phyloP scores from a whole-genome alignment of 2,113 vertebrate genomes.

The Otolemur garnettii region DNA sequence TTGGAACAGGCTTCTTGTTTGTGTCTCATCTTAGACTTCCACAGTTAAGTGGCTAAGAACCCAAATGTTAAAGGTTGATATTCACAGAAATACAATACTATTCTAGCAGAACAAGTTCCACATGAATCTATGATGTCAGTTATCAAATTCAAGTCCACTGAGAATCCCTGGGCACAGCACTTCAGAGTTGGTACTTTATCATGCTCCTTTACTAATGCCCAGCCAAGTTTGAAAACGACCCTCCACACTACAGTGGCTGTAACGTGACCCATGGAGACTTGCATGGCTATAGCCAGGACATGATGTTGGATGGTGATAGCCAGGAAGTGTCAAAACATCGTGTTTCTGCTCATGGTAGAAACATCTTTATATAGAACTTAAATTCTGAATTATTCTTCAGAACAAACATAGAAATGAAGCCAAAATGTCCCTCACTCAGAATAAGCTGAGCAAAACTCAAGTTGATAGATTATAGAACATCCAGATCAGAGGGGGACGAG shows the following conservation, averaged over 20 bases:
- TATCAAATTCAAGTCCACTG: not conserved
- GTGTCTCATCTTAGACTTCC: not conserved
- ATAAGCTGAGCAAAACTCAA: not conserved
- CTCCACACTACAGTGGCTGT: too few relatives aligned
- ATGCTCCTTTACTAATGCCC: not conserved
- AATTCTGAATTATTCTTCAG: not conserved
- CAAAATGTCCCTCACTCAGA: not conserved
- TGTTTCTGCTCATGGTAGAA: not conserved
- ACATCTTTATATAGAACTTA: not conserved
- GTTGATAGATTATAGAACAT: not conserved
- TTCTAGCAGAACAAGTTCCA: not conserved
- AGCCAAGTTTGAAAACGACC: not conserved
- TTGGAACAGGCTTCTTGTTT: not conserved
- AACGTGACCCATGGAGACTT: not conserved
- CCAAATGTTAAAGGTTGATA: constrained; percentile 17
- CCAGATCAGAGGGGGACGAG: not conserved
- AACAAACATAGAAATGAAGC: not conserved
- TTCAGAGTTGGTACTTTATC: not conserved
- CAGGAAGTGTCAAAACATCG: not conserved
- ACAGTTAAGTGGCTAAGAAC: constrained; percentile 6
- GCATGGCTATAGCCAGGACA: not conserved
- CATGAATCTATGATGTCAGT: not conserved
- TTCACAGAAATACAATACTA: not conserved
- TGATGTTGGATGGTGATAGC: not conserved
- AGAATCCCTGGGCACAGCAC: not conserved